phyloP scores from a whole-genome alignment of 2,888 invertebrate species.

The Leptinotarsa peninsularis region DNA sequence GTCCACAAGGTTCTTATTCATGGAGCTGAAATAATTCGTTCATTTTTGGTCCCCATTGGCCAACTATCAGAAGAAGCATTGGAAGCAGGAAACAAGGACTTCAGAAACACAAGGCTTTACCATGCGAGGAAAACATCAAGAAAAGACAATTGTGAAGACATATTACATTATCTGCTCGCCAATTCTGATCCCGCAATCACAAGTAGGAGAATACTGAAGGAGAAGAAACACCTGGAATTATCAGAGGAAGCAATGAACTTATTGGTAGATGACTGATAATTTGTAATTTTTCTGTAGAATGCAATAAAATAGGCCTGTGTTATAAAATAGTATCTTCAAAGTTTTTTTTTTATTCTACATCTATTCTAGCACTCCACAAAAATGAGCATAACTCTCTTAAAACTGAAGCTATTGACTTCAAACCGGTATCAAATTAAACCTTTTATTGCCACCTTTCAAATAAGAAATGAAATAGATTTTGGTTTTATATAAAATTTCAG shows the following conservation, averaged over 20 bases:
- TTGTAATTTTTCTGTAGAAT: no score
- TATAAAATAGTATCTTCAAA: no score
- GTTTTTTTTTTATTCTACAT: no score
- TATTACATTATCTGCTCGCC: slow-evolving; percentile 21
- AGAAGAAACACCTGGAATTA: slow-evolving; percentile 16
- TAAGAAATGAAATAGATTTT: no score
- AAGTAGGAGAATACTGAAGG: slow-evolving; percentile 19
- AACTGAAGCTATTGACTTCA: no score
- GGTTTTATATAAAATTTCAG: no score
- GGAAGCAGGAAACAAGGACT: slow-evolving; percentile 48
- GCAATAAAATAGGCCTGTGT: no score
- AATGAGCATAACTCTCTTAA: no score
- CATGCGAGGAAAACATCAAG: slow-evolving; percentile 31
- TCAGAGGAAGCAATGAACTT: slow-evolving; percentile 21
- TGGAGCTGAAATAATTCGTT: slow-evolving; percentile 42
- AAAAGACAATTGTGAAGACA: slow-evolving; percentile 39
- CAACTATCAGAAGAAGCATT: slow-evolving; percentile 48
- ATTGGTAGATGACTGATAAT: background rate
- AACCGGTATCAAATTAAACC: no score
- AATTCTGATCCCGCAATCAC: slow-evolving; percentile 20
- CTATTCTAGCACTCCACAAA: no score
- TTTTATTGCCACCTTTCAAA: no score
- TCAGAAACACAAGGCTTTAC: slow-evolving; percentile 19
- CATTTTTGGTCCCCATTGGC: slow-evolving; percentile 45
- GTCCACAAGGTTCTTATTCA: slow-evolving; percentile 48